Conservation (phyloP, 1,140 invertebrate genomes). For the Drosophila subobscura region DNA sequence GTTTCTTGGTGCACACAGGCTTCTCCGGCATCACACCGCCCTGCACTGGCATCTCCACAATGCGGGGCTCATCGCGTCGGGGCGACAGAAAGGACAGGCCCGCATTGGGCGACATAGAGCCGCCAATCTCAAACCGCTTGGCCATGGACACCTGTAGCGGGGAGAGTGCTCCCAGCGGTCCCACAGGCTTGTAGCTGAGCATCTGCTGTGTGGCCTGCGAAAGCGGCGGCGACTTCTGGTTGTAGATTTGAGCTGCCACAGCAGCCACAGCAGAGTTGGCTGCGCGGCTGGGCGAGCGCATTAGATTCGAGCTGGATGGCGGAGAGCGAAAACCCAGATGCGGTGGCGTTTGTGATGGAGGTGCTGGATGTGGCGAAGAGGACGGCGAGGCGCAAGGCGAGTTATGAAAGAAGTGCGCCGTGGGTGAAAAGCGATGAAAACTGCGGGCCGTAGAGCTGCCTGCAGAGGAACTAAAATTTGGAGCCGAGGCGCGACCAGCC, state of each 20-base stretch:
- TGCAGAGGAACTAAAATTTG: slow-evolving; percentile 44
- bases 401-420: slow-evolving; percentile 73
- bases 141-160: slow-evolving; percentile 77
- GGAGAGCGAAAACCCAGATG: slow-evolving; percentile 83
- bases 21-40: slow-evolving; percentile 69
- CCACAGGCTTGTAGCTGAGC: slow-evolving; percentile 75
- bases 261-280: slow-evolving; percentile 33
- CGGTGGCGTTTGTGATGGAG: slow-evolving; percentile 60
- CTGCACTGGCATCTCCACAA: slow-evolving; percentile 76
- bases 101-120: slow-evolving; percentile 75
- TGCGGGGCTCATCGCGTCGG: slow-evolving; percentile 69
- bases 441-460: slow-evolving; percentile 54
- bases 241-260: slow-evolving; percentile 59
- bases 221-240: slow-evolving; percentile 77
- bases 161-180: slow-evolving; percentile 71
- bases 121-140: slow-evolving; percentile 77
- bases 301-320: slow-evolving; percentile 76
- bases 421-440: slow-evolving; percentile 61
- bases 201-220: slow-evolving; percentile 80
- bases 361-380: slow-evolving; percentile 72
- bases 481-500: slow-evolving; percentile 49
- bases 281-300: slow-evolving; percentile 76
- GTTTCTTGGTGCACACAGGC: slow-evolving; percentile 79
- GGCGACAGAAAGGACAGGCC: slow-evolving; percentile 73
- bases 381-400: slow-evolving; percentile 80